Percentiles rank a stretch among this genome's conserved stretches.
Evolutionary conservation across 2,888 invertebrate species (phyloP).

Genomic region (Pyrrhosoma nymphula): DNA sequence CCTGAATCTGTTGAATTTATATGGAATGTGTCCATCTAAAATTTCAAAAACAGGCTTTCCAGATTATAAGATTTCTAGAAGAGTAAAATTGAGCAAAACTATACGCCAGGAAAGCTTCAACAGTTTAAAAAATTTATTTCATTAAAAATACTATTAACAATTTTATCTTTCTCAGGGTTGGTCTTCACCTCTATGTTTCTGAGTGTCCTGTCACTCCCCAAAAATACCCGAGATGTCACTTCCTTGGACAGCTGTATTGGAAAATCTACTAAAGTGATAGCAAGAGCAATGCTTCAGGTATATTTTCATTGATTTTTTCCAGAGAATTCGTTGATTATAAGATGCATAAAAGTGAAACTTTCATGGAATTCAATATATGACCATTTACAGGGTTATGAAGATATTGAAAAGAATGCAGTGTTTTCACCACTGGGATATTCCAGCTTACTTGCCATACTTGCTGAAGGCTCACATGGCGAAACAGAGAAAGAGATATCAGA

Average conservation of each 20-base stretch:
- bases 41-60: too few species aligned
- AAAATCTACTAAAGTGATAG: conserved; percentile 36
- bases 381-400: conserved; percentile 79
- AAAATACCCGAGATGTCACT: background rate
- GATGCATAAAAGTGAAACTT: background rate
- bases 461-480: conserved; percentile 83
- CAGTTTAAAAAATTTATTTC: too few species aligned
- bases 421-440: conserved; percentile 84
- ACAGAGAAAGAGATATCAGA: conserved; percentile 81
- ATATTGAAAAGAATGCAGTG: conserved; percentile 81
- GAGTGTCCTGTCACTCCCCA: background rate
- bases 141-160: too few species aligned
- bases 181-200: background rate
- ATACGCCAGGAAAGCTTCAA: too few species aligned
- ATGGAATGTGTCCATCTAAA: too few species aligned
- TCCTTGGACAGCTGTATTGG: conserved; percentile 4
- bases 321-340: background rate
- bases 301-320: background rate
- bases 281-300: conserved; percentile 39
- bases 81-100: too few species aligned
- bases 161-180: background rate
- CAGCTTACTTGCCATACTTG: conserved; percentile 82
- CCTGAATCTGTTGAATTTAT: too few species aligned
- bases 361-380: background rate
- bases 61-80: too few species aligned